Evolutionary conservation across 1,140 invertebrate genomes (phyloP).

Genomic region (Philopotamus ludificatus): DNA sequence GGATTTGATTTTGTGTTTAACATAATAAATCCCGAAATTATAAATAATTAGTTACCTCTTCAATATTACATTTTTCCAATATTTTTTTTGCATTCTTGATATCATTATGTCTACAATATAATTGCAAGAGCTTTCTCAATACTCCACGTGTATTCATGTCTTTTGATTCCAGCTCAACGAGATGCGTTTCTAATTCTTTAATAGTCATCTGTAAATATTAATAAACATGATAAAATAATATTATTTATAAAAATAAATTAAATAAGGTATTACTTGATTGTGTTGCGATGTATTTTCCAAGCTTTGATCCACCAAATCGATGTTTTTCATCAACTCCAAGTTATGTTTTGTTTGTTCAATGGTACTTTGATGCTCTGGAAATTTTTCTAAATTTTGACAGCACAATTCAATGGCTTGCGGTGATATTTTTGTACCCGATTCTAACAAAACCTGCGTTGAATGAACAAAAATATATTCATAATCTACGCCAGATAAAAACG

Average conservation of each 20-base stretch:
- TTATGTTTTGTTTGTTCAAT: slow-evolving; percentile 45
- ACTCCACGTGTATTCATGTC: slow-evolving; percentile 59
- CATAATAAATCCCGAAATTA: slow-evolving; percentile 17
- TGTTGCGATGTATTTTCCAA: neutral
- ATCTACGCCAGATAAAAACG: slow-evolving; percentile 14
- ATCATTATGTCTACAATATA: slow-evolving; percentile 53
- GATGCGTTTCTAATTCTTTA: slow-evolving; percentile 54
- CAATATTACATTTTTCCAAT: slow-evolving; percentile 49
- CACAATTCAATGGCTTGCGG: slow-evolving; percentile 48
- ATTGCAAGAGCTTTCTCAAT: slow-evolving; percentile 55
- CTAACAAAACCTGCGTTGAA: slow-evolving; percentile 44
- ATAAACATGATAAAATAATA: slow-evolving; percentile 21
- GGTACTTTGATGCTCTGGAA: slow-evolving; percentile 28
- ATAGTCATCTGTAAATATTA: slow-evolving; percentile 50
- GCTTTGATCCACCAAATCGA: neutral
- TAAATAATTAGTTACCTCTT: slow-evolving; percentile 47
- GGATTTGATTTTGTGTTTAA: neutral
- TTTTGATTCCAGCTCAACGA: slow-evolving; percentile 57
- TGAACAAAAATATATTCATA: slow-evolving; percentile 10
- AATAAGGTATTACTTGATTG: neutral
- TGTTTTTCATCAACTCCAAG: slow-evolving; percentile 43
- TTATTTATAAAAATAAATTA: neutral
- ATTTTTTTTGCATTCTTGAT: slow-evolving; percentile 52
- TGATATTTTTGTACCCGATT: slow-evolving; percentile 48
- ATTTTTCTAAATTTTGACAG: slow-evolving; percentile 40